Evolutionary conservation across 2,113 vertebrate genomes (phyloP).

Genomic region (Myiagra hebetior): DNA sequence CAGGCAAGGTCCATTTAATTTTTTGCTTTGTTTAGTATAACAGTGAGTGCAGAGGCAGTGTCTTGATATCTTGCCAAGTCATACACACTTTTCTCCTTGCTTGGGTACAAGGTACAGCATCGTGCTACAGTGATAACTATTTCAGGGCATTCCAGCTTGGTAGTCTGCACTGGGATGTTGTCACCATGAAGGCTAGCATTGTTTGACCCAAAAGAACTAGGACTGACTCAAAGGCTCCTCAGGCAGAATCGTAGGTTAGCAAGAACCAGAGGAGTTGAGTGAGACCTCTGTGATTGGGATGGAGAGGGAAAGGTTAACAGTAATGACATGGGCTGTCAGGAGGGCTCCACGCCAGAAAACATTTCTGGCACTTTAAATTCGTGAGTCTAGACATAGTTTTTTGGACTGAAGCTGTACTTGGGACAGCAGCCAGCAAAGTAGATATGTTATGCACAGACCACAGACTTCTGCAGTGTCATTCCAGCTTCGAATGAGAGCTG

Average conservation of each 20-base stretch:
- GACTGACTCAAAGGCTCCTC: background rate
- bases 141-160: background rate
- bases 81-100: background rate
- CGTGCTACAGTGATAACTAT: background rate
- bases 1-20: background rate
- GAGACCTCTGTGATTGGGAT: background rate
- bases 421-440: background rate
- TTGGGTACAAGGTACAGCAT: background rate
- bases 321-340: background rate
- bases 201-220: background rate
- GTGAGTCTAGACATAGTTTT: background rate
- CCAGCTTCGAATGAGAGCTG: background rate
- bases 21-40: background rate
- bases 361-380: background rate
- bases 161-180: accelerated
- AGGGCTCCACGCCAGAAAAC: background rate
- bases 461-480: background rate
- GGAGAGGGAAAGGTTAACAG: background rate
- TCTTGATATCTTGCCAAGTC: background rate
- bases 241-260: background rate
- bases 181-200: background rate
- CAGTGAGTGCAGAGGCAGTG: background rate
- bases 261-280: background rate
- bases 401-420: background rate
- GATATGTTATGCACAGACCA: background rate